Percentiles rank a stretch among this genome's conserved stretches.
phyloP scores from a whole-genome alignment of 2,797 vertebrate species.

The Pseudopleuronectes americanus region DNA sequence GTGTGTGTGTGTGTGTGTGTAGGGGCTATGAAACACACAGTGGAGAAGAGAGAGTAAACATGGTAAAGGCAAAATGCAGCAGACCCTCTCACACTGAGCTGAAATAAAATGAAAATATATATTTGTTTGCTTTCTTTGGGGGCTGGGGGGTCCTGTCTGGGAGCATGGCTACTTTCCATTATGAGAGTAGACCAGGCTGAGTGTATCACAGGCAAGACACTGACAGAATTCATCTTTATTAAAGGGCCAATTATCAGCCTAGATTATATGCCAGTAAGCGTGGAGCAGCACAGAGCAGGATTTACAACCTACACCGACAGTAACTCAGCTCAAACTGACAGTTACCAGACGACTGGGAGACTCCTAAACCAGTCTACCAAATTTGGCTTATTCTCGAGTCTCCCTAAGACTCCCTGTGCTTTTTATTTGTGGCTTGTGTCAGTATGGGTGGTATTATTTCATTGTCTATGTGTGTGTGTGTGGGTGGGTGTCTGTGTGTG shows the following conservation, averaged over 20 bases:
- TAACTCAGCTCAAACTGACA: conserved; percentile 51
- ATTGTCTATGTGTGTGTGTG: too few relatives aligned
- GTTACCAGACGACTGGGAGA: conserved; percentile 54
- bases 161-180: not conserved
- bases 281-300: conserved; percentile 26
- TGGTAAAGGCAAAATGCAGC: too few relatives aligned
- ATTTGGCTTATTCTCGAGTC: conserved; percentile 38
- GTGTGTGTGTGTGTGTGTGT: too few relatives aligned
- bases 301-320: conserved; percentile 55
- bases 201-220: not conserved
- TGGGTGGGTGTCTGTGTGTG: not conserved
- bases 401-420: not conserved
- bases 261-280: conserved; percentile 32
- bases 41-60: too few relatives aligned
- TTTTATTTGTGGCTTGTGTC: not conserved
- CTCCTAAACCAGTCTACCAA: conserved; percentile 49
- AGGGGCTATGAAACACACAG: too few relatives aligned
- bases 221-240: conserved; percentile 37
- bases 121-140: not conserved
- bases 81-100: too few relatives aligned
- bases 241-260: conserved; percentile 45
- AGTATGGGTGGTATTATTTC: not conserved
- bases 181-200: too few relatives aligned
- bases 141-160: too few relatives aligned
- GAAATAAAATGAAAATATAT: too few relatives aligned